Conservation (phyloP, 2,113 vertebrate species). For the Pionites leucogaster region DNA sequence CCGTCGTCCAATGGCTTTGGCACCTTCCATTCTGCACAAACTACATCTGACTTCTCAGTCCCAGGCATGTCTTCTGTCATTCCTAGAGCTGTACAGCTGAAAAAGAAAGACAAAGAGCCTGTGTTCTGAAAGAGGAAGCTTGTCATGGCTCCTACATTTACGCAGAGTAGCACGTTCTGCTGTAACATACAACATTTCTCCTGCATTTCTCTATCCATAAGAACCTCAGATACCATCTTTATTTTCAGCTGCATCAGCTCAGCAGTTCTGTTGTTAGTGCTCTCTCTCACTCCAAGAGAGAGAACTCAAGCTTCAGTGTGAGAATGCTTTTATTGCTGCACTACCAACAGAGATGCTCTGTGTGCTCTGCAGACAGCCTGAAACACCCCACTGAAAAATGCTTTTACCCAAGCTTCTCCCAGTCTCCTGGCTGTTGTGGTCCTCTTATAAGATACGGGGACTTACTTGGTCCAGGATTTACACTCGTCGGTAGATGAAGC, state of each 20-base stretch:
- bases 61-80: constrained; percentile 51
- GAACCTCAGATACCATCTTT: not conserved
- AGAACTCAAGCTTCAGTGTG: not conserved
- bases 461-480: constrained; percentile 92
- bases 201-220: not conserved
- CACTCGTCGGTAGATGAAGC: constrained; percentile 78
- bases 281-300: not conserved
- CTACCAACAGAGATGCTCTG: not conserved
- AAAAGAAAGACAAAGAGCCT: not conserved
- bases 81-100: constrained; percentile 75
- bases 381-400: not conserved
- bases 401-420: not conserved
- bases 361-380: not conserved
- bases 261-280: not conserved
- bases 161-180: not conserved
- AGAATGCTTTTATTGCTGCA: not conserved
- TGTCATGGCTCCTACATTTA: not conserved
- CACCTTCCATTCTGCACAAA: constrained; percentile 51
- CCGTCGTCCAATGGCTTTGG: constrained; percentile 39
- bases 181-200: not conserved
- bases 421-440: not conserved
- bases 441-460: not conserved
- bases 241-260: not conserved
- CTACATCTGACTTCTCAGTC: constrained; percentile 67
- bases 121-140: not conserved